These are phyloP conservation scores for Eufriesea mexicana DNA, from an alignment of 1,140 invertebrate genomes.

Conservation along the genomic window DNA sequence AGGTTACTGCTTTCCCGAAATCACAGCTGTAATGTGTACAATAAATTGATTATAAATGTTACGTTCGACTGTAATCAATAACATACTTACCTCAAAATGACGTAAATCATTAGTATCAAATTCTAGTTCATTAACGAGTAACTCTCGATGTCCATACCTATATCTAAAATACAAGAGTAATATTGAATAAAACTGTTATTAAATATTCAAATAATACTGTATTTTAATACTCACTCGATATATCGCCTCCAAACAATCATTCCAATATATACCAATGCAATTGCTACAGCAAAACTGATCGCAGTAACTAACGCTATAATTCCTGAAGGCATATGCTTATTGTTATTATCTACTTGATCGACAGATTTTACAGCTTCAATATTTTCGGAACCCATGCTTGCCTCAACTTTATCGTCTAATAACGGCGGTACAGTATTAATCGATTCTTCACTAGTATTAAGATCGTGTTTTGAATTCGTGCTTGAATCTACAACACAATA, in stretches of 20 bases:
- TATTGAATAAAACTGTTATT: conserved; percentile 12
- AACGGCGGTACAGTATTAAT: background rate
- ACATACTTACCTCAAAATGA: conserved; percentile 79
- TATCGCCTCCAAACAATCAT: conserved; percentile 77
- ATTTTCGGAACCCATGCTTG: background rate
- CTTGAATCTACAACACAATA: background rate
- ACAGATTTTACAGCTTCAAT: background rate
- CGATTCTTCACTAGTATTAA: background rate
- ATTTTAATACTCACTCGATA: conserved; percentile 75
- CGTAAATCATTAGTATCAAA: conserved; percentile 78
- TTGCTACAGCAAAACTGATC: conserved; percentile 71
- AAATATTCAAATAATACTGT: background rate
- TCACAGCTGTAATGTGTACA: conserved; percentile 64
- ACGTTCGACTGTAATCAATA: background rate
- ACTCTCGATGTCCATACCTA: conserved; percentile 77
- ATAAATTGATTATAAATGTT: background rate
- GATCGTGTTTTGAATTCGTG: background rate
- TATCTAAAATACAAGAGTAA: conserved; percentile 68
- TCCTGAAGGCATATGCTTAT: conserved; percentile 62
- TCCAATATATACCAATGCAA: conserved; percentile 74
- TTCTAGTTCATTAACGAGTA: conserved; percentile 80
- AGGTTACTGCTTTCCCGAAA: conserved; percentile 10
- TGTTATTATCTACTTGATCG: background rate
- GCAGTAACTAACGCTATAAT: conserved; percentile 70
- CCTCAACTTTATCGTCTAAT: background rate